Evolutionary conservation across 2,113 vertebrate species (phyloP).

Genomic region (Semnornis frantzii): DNA sequence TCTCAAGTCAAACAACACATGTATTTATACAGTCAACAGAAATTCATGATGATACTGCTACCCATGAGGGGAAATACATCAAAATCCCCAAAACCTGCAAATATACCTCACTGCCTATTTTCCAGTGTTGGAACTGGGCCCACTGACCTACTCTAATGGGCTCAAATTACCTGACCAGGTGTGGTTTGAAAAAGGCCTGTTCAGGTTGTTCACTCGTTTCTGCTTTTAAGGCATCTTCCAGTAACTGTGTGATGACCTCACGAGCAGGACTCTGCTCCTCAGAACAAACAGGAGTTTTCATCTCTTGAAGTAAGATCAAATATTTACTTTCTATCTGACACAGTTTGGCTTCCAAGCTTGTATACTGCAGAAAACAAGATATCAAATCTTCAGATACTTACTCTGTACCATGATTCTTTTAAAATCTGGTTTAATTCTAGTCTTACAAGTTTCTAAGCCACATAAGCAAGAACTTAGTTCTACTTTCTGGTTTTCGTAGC

Average conservation of each 20-base stretch:
- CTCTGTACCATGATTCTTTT: not conserved
- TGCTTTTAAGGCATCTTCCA: slow-evolving; percentile 92
- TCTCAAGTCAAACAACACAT: not conserved
- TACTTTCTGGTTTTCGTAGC: not conserved
- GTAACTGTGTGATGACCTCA: slow-evolving; percentile 88
- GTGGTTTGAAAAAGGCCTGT: slow-evolving; percentile 86
- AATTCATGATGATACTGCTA: not conserved
- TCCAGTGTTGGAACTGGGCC: not conserved
- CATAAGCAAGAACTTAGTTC: not conserved
- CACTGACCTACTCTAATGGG: not conserved
- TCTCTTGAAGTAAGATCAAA: slow-evolving; percentile 93
- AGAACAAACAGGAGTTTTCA: slow-evolving; percentile 89
- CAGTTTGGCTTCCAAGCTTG: slow-evolving; percentile 90
- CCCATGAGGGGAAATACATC: not conserved
- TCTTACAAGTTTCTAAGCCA: too few relatives aligned
- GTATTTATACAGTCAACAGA: not conserved
- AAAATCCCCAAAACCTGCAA: not conserved
- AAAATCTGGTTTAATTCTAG: not conserved
- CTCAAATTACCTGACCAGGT: slow-evolving; percentile 87
- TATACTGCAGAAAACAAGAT: slow-evolving; percentile 76
- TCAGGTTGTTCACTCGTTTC: slow-evolving; percentile 86
- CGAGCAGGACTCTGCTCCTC: slow-evolving; percentile 83
- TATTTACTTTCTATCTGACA: slow-evolving; percentile 98
- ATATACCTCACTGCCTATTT: not conserved
- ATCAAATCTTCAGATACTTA: not conserved